phyloP scores from a whole-genome alignment of 2,113 vertebrate species.

The Urocitellus parryii region DNA sequence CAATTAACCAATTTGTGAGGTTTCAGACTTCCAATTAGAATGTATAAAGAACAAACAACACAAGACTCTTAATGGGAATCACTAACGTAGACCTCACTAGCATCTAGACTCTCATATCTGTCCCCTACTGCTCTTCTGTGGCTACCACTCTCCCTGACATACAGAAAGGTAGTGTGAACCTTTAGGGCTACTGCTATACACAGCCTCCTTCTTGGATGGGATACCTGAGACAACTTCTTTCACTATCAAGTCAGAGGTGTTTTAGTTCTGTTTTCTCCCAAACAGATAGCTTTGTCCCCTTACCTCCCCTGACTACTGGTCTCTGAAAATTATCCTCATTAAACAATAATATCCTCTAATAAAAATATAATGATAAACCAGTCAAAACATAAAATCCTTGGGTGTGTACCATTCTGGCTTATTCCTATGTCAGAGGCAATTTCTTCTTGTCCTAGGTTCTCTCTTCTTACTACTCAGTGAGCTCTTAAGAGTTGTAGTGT shows the following conservation, averaged over 20 bases:
- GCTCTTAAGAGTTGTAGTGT: neutral
- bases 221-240: neutral
- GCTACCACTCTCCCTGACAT: neutral
- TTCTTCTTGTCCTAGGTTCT: neutral
- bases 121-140: neutral
- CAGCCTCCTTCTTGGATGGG: neutral
- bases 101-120: conserved; percentile 84
- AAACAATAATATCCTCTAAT: conserved; percentile 27
- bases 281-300: neutral
- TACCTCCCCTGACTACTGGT: neutral
- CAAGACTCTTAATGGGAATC: conserved; percentile 91
- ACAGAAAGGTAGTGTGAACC: neutral
- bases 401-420: neutral
- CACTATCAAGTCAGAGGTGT: neutral
- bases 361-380: conserved; percentile 26
- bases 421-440: neutral
- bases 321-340: conserved; percentile 45
- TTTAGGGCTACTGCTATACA: neutral
- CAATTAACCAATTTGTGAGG: conserved; percentile 94
- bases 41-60: conserved; percentile 94
- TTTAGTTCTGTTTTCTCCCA: neutral
- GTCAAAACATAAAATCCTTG: conserved; percentile 3
- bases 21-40: conserved; percentile 94
- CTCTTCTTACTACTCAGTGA: neutral
- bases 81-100: conserved; percentile 92